Base-by-base conservation (phyloP, 2,888 invertebrate species). In the Ernsta delagoae region DNA sequence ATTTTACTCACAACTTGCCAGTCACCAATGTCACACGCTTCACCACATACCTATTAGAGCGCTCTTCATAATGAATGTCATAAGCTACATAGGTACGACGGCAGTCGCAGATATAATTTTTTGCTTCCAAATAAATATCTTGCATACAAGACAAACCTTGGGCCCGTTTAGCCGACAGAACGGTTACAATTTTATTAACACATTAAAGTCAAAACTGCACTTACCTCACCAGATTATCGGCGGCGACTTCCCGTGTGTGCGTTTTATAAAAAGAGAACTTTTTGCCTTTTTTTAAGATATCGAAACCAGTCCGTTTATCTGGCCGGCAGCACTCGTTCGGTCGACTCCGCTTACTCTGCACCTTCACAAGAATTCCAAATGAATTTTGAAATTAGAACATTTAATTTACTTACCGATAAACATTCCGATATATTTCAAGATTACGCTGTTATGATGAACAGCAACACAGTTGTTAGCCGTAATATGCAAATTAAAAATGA, bases 271-370 rank as follows among this genome's bases (percentile, higher is more conserved):
- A 36, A 36, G 36, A 75, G 70, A 73, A 78, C 79, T 83, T 84
- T 84, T 83, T 80, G 78, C 79, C 83, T 39, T 86, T 86, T 86
- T 83, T 84, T 75, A 77, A 86, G 88, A 87, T 90, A 91, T 86
- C 85, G 79, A 84, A 92, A 91, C 92, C 91, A 83, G 92, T 92
- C 86, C 77, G 81, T 86, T 90, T 91, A 90, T 91, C 91, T 83
- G 78, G 77, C 74, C 78, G 81, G 78, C 83, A 79, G 82, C 78
- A 79, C 72, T 74, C 82, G 81, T 77, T 80, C 81, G 76, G 76
- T 70, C 75, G 73, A 73, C 74, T 70, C 68, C 73, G 73, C 75
- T 70, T 67, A 72, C 73, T 70, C 75, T 76, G 80, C 79, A 76
- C 75, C 79, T 76, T 78, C 81, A 79, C 80, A 79, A 81, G 81